Evolutionary conservation across 2,113 vertebrate genomes (phyloP), one percentile per base, ranked within the genome.

Genomic region (Antennarius striatus): DNA sequence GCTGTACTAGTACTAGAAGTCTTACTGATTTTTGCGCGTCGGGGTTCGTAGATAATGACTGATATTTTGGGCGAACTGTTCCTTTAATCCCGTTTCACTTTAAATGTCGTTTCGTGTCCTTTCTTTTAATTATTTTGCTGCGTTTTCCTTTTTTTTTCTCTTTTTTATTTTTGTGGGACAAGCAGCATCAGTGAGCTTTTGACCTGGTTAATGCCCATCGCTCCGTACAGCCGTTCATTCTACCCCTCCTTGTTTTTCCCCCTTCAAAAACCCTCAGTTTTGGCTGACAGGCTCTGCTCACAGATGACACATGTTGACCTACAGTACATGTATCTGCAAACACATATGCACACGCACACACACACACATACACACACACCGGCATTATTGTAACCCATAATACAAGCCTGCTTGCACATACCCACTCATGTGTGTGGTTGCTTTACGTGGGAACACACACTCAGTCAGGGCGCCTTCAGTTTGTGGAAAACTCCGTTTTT

Each of bases 221-320:
- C 60, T 54, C 56, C 62, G 65, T 52, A 53, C 71, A 56, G 12
- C 30, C 55, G 60, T 30, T 43, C 30, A 15, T n/a, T 58, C 22
- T 13, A 28, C 40, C 28, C 49, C 50, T 75, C 29, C 48, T 12
- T 15, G 42, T 30, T 48, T 42, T 29, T 39, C 68, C 51, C 47
- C 30, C 28, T 13, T 14, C 6, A 36, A 22, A 22, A 22, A 36
- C 57, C 67, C 45, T 64, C 50, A 70, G 45, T 83, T 80, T 77
- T 58, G 46, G 28, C 79, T n/a, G 48, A 51, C 45, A 45, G 66
- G 40, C 63, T 87, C 70, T 72, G 50, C 32, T 36, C 32, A 36
- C 32, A 83, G 83, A 80, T 88, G 88, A 86, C 73, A 77, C 77
- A 63, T 86, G 88, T 69, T 81, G 79, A 73, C 65, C 85, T 53